These are phyloP conservation scores for Leptodactylus fallax DNA, from an alignment of 2,797 vertebrate species.

Conservation along the genomic window DNA sequence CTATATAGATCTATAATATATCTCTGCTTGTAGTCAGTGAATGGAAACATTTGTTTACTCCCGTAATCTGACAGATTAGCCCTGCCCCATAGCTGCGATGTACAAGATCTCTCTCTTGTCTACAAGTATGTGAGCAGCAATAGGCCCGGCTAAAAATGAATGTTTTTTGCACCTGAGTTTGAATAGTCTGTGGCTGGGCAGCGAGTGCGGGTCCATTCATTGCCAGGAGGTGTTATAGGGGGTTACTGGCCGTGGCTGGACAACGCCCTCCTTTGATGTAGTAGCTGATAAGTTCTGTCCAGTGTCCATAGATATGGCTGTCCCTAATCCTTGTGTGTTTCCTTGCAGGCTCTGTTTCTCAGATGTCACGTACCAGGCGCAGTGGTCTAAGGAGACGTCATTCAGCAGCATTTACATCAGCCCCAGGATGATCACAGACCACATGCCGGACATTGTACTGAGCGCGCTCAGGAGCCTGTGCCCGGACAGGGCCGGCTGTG, in stretches of 20 bases:
- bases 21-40: too few relatives aligned
- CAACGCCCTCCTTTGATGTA: too few relatives aligned
- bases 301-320: too few relatives aligned
- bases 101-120: not conserved
- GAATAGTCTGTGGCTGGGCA: too few relatives aligned
- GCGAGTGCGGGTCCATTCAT: too few relatives aligned
- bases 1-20: too few relatives aligned
- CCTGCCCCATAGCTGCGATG: not conserved
- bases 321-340: not conserved
- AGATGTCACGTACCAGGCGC: constrained; percentile 80
- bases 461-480: constrained; percentile 83
- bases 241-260: too few relatives aligned
- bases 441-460: constrained; percentile 90
- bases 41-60: not conserved
- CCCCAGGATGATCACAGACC: constrained; percentile 92
- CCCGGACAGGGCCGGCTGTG: constrained; percentile 71
- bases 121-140: not conserved
- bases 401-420: constrained; percentile 92
- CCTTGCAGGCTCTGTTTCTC: constrained; percentile 86
- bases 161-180: too few relatives aligned
- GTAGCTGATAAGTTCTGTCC: too few relatives aligned
- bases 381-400: constrained; percentile 84
- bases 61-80: not conserved
- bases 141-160: too few relatives aligned
- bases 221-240: too few relatives aligned